Conservation (phyloP, 2,797 vertebrate species). For the Chromobotia macracanthus region DNA sequence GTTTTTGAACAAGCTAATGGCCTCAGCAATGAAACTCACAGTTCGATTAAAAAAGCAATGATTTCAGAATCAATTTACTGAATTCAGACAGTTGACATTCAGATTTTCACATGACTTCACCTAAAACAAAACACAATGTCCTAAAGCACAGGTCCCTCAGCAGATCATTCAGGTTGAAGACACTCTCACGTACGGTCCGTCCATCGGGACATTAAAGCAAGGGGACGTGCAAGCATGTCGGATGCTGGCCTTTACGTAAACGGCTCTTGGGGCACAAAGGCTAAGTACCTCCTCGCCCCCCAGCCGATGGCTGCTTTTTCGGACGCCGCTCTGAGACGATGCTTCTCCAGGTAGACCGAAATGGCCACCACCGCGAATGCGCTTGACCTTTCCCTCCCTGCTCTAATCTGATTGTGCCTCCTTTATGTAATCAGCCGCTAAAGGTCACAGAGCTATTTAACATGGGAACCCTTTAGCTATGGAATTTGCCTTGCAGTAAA, state of each 20-base stretch:
- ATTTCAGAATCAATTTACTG: constrained; percentile 16
- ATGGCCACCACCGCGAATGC: constrained; percentile 86
- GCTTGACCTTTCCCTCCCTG: constrained; percentile 94
- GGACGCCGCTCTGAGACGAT: constrained; percentile 57
- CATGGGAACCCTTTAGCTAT: constrained; percentile 91
- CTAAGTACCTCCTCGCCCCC: constrained; percentile 72
- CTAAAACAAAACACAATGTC: constrained; percentile 19
- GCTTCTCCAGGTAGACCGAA: constrained; percentile 82
- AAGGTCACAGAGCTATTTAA: constrained; percentile 96
- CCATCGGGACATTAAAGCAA: constrained; percentile 61
- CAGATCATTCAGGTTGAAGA: constrained; percentile 53
- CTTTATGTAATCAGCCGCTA: constrained; percentile 97
- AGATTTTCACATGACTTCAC: constrained; percentile 49
- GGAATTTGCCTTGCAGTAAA: constrained; percentile 97
- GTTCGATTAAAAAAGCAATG: not conserved
- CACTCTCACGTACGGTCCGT: constrained; percentile 40
- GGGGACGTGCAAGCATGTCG: constrained; percentile 69
- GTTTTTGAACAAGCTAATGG: constrained; percentile 16
- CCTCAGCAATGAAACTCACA: not conserved
- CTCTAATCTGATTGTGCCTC: constrained; percentile 96
- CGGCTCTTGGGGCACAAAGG: constrained; percentile 76
- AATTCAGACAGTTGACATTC: constrained; percentile 44
- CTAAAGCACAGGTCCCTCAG: constrained; percentile 15
- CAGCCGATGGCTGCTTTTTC: constrained; percentile 58
- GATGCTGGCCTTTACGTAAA: constrained; percentile 81